Evolutionary conservation across 2,888 invertebrate species (phyloP), one percentile per base, ranked within the genome.

Genomic region (Hydriomena furcata): DNA sequence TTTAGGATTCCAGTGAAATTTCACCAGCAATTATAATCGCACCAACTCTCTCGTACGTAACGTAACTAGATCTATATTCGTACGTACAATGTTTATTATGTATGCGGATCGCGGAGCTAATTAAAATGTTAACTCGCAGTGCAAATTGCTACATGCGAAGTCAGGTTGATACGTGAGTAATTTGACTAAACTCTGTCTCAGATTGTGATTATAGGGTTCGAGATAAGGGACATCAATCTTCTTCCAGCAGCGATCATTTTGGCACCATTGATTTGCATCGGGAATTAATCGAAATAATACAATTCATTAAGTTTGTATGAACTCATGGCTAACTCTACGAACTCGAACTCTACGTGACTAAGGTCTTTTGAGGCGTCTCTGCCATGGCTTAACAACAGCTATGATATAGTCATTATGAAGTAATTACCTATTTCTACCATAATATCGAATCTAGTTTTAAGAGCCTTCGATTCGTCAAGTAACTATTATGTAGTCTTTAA

Each of bases 41-140:
- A 40, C 10, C 12, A 54, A 60, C 60, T 60, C 57, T 60, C 60
- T 51, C 57, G 43, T 23, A 55, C 57, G 43, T 23, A 55, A 42
- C 42, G 45, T 37, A 42, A 46, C 51, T 40, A 46, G 41, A 52
- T 52, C 45, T 4, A 17, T 17, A 17, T 17, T 4, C n/a, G n/a
- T 37, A 32, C 51, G 27, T 37, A 21, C 12, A 25, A 27, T 40
- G 12, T 35, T 28, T 24, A 46, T 57, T 57, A 56, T 52, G 52
- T 34, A 51, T 46, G 47, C 42, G 51, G 37, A 40, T 40, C 36
- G 43, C 30, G 36, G 8, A 28, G 46, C 52, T 46, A 47, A 52
- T 56, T 52, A 52, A 52, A 50, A 52, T 56, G 40, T 41, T 40
- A 50, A 45, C 51, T 55, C 47, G 30, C 49, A 30, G 37, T 31